Evolutionary conservation across 2,888 invertebrate genomes (phyloP), one percentile per base, ranked within the genome.

Genomic region (Clistopyga incitator): DNA sequence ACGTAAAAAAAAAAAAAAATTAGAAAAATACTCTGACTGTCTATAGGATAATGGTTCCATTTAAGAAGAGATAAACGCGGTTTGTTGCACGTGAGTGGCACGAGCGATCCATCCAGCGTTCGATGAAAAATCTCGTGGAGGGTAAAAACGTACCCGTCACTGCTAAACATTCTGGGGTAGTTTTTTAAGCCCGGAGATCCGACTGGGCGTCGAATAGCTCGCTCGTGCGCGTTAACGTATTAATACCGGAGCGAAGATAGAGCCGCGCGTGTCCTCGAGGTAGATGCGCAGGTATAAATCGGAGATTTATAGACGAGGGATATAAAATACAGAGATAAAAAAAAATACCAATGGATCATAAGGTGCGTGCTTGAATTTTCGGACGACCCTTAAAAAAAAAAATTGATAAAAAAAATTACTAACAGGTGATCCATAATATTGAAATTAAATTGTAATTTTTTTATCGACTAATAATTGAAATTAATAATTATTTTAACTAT

Each of bases 201-300:
- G 77, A 80, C 72, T 77, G 50, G 38, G 67, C 64, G 70, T 76
- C 61, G 56, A 42, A 45, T 45, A 25, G 52, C 52, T 11, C 65
- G 38, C 45, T 56, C 77, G 71, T 6, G 78, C 79, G 59, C 56
- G 68, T 25, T 67, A 68, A 76, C 71, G 83, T 71, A 79, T 83
- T 83, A 79, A 79, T 79, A 76, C 70, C 50, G 80, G 61, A 52
- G 74, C 70, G 59, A 64, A 71, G 79, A 83, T 59, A 70, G 71
- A 65, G 76, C 71, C 71, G 71, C 38, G 76, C 76, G 79, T 34
- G 34, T 34, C 1, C 56, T 20, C 67, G 67, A 56, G 64, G 71
- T 72, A 79, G 76, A 72, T 59, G 65, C 52, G 75, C 83, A 83
- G 83, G 83, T 83, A 83, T 79, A 83, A 83, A 79, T 76, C 79